Percentiles rank a stretch among this genome's conserved stretches.
These are phyloP conservation scores for Brachionus sp. DNA, from an alignment of 1,140 invertebrate genomes.

Conservation along the genomic window DNA sequence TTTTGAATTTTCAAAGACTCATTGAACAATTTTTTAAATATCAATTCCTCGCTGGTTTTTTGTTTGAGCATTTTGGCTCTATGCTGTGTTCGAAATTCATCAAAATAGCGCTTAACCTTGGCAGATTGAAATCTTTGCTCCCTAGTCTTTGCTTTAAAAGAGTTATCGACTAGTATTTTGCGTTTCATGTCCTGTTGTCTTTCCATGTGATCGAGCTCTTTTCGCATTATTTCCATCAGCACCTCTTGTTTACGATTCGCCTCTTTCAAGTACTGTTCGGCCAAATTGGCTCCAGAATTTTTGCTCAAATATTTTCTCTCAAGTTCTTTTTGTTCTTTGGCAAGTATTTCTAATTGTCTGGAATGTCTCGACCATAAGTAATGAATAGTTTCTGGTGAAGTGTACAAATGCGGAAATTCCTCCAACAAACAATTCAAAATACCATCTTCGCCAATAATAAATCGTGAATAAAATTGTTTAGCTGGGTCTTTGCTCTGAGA, in stretches of 20 bases:
- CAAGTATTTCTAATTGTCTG: slow-evolving; percentile 56
- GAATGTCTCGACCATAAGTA: slow-evolving; percentile 55
- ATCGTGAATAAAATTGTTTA: slow-evolving; percentile 28
- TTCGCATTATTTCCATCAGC: slow-evolving; percentile 55
- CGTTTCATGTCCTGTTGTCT: slow-evolving; percentile 47
- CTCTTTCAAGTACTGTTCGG: slow-evolving; percentile 52
- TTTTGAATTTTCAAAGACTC: slow-evolving; percentile 58
- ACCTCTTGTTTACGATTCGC: slow-evolving; percentile 55
- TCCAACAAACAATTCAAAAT: slow-evolving; percentile 50
- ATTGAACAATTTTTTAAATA: slow-evolving; percentile 57
- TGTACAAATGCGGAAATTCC: slow-evolving; percentile 57
- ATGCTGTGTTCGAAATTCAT: slow-evolving; percentile 56
- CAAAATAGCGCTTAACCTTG: slow-evolving; percentile 54
- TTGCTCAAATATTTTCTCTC: slow-evolving; percentile 51
- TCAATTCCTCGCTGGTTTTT: slow-evolving; percentile 57
- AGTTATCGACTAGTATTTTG: neutral
- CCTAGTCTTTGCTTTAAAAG: slow-evolving; percentile 51
- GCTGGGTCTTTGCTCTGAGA: neutral
- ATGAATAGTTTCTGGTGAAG: slow-evolving; percentile 57
- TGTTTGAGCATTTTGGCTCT: slow-evolving; percentile 56
- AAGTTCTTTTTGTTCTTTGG: slow-evolving; percentile 52
- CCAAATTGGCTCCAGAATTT: slow-evolving; percentile 50
- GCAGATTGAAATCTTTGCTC: slow-evolving; percentile 56
- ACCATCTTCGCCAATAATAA: slow-evolving; percentile 18
- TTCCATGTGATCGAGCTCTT: slow-evolving; percentile 54